Conservation (phyloP, 2,113 vertebrate species). For the Muscicapa adusta region DNA sequence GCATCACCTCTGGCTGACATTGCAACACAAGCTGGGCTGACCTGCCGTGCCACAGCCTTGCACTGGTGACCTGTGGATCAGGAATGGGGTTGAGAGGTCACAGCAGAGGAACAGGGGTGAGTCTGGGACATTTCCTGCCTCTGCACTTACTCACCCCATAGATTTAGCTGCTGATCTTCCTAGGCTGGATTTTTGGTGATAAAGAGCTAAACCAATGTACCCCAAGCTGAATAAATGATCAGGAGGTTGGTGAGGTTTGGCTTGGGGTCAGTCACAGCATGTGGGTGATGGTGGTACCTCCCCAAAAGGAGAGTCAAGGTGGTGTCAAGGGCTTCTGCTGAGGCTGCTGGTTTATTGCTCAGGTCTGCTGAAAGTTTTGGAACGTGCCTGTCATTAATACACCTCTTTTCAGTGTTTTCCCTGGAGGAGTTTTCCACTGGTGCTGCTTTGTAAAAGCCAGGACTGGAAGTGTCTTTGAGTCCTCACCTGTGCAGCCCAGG, state of each 20-base stretch:
- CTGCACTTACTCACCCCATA: neutral
- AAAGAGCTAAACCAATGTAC: neutral
- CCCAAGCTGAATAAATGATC: neutral
- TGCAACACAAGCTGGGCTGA: fast-evolving
- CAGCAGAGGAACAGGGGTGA: neutral
- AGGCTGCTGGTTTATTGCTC: neutral
- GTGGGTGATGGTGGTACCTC: neutral
- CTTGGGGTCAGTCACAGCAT: fast-evolving
- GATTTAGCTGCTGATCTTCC: neutral
- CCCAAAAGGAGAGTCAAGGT: neutral
- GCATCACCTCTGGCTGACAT: neutral
- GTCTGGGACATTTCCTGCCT: neutral
- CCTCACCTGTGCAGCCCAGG: fast-evolving
- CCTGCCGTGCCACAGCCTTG: fast-evolving
- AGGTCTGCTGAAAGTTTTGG: neutral
- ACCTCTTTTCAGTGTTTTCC: neutral
- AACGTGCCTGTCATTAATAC: neutral
- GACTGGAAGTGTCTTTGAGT: neutral
- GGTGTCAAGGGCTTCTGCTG: neutral
- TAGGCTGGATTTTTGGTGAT: neutral
- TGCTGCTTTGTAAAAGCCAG: neutral
- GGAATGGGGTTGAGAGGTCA: neutral
- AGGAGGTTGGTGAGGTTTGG: neutral
- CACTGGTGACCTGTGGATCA: fast-evolving
- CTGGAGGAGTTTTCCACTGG: neutral